Evolutionary conservation across 92 coral and sea anemone species (phyloP).

Genomic region (Actinostola sp.): DNA sequence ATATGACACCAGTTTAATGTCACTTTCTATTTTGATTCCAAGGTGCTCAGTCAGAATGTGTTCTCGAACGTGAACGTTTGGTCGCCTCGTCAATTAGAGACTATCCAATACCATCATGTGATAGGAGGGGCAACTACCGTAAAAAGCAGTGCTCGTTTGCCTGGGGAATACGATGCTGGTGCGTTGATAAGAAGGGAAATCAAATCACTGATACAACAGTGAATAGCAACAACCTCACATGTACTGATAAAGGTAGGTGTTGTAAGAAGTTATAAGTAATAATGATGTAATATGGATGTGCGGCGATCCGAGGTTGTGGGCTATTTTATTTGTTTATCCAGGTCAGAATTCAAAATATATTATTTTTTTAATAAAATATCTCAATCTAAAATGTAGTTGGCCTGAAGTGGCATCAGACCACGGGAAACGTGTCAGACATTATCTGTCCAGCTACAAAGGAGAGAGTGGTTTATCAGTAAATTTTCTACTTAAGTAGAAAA

Average conservation of each 20-base stretch:
- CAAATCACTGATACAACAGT: conserved; percentile 59
- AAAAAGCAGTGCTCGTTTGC: conserved; percentile 74
- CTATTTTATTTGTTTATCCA: too few species aligned
- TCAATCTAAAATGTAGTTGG: too few species aligned
- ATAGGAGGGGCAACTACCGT: conserved; percentile 67
- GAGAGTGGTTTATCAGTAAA: too few species aligned
- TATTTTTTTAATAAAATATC: too few species aligned
- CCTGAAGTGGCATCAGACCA: too few species aligned
- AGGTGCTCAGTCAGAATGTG: conserved; percentile 50
- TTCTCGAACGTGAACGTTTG: conserved; percentile 54
- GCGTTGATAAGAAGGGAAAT: conserved; percentile 80
- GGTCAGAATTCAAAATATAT: too few species aligned
- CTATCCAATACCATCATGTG: conserved; percentile 67
- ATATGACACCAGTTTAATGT: too few species aligned
- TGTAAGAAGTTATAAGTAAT: not conserved
- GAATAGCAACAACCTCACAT: conserved; percentile 50
- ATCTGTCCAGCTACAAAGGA: too few species aligned
- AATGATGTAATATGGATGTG: not conserved
- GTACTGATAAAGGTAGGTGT: conserved; percentile 56
- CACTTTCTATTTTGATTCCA: conserved; percentile 9
- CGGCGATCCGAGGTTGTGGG: too few species aligned
- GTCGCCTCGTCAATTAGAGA: conserved; percentile 36
- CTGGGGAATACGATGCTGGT: conserved; percentile 79
- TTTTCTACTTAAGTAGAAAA: too few species aligned
- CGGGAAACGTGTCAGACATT: too few species aligned